Base-by-base conservation (phyloP, 1,140 invertebrate genomes). In the Bursaphelenchus mucronatus region DNA sequence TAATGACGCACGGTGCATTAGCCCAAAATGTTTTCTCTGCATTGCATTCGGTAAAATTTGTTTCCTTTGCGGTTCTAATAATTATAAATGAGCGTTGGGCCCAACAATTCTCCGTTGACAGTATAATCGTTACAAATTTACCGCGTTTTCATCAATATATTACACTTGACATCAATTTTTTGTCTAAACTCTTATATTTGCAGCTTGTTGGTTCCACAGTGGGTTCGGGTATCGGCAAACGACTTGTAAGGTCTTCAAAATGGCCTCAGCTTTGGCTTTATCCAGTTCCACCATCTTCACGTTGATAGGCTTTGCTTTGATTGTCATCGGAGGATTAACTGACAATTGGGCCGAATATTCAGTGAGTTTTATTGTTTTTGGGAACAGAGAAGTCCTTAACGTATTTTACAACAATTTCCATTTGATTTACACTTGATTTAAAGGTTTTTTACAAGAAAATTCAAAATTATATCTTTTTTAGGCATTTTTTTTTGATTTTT, bases 301-400 rank as follows among this genome's bases (percentile, higher is more conserved):
- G 10, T 56, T 72, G 73, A 17, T 72, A 52, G 70, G 70, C 19
- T 56, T 75, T 17, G 64, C 72, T 8, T 30, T 72, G 11, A 46
- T 72, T 30, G 40, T 53, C 3, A 56, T 72, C 8, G 73, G 67
- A 17, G 68, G 70, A 8, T 41, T 68, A 19, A 53, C 66, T 15
- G 70, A 72, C 44, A 77, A 72, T 47, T 72, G 70, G 70, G 44
- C 68, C 10, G 70, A 72, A 50, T 72, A 76, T 59, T 41, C 52
- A 44, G 70, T 75, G 17, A 47, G 70, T 40, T 21, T 66, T 69
- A 3, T 63, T 6, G 6, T 17, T 19, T 17, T 17, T 50, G 15
- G 19, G 13, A 6, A 44, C 41, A 47, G 6, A 19, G 19, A 49
- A 49, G 13, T 3, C 6, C 47, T 3, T 6, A 6, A 3, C 19